Conservation (phyloP, 2,797 vertebrate genomes). For the Alcedo quadribrachys region DNA sequence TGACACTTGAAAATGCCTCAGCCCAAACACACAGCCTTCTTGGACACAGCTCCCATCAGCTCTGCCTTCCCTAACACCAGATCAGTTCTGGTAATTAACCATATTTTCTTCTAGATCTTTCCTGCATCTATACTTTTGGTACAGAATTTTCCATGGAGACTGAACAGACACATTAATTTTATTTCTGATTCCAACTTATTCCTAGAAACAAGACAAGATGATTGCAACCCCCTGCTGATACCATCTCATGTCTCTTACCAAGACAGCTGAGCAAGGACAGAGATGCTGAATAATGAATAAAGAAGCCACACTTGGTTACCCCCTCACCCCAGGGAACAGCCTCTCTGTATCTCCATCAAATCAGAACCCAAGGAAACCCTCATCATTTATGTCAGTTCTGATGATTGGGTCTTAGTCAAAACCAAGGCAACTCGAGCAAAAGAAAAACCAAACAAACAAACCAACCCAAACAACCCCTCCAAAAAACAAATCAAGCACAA, state of each 20-base stretch:
- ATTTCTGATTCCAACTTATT: neutral
- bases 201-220: neutral
- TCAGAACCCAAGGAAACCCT: neutral
- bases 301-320: neutral
- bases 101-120: neutral
- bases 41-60: neutral
- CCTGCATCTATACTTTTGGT: neutral
- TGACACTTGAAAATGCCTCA: neutral
- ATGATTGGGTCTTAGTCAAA: neutral
- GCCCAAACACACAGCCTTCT: neutral
- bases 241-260: neutral
- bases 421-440: neutral
- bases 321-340: neutral
- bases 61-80: neutral
- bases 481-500: neutral
- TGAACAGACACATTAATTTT: neutral
- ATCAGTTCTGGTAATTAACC: neutral
- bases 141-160: neutral
- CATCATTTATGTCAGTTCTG: rapidly evolving
- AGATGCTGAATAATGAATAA: neutral
- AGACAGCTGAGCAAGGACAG: neutral
- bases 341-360: neutral
- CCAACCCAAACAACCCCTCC: rapidly evolving
- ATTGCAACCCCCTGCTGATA: neutral
- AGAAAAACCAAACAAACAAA: neutral